phyloP scores from a whole-genome alignment of 2,113 vertebrate species.

The Mastomys coucha region DNA sequence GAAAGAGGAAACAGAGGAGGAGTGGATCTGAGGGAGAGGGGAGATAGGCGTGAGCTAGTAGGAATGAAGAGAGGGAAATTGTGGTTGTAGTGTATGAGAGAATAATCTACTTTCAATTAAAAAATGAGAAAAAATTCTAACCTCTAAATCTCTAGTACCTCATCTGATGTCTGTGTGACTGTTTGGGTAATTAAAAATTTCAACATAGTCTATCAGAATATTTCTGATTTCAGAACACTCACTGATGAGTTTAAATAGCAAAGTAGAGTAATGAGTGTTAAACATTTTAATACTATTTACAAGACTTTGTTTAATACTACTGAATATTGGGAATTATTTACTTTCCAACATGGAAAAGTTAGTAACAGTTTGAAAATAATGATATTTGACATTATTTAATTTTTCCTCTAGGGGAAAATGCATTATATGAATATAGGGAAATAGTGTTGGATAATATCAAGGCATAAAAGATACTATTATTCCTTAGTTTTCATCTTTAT shows the following conservation, averaged over 20 bases:
- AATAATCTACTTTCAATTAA: not conserved
- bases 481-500: not conserved
- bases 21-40: not conserved
- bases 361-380: slow-evolving; percentile 1
- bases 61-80: not conserved
- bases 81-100: not conserved
- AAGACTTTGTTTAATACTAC: not conserved
- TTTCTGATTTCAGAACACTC: not conserved
- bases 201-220: not conserved
- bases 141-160: not conserved
- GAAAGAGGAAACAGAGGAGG: not conserved
- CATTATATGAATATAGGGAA: not conserved
- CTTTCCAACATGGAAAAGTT: not conserved
- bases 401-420: not conserved
- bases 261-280: not conserved
- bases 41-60: not conserved
- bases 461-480: not conserved
- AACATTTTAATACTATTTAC: not conserved
- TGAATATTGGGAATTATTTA: not conserved
- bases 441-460: not conserved
- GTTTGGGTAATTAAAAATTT: not conserved
- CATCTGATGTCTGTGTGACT: not conserved
- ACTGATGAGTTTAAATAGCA: not conserved
- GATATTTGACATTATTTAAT: not conserved
- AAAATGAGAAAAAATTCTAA: not conserved